A percentile compares a stretch with the other conserved stretches of the same genome.
These are phyloP conservation scores for Lottia gigantea DNA, from an alignment of 2,888 invertebrate species.

Conservation along the genomic window DNA sequence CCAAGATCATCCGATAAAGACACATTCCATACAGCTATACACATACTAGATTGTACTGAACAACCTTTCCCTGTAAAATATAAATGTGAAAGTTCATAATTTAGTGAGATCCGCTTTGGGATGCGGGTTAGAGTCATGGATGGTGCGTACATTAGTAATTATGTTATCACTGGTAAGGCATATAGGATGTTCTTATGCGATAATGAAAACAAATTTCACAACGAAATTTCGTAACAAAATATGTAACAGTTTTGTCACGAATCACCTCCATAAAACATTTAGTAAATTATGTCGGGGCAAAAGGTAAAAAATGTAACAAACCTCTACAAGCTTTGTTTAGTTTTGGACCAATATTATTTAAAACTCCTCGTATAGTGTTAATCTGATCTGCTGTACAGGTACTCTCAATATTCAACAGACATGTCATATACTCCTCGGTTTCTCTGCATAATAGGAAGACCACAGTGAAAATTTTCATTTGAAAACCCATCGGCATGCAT, in stretches of 20 bases:
- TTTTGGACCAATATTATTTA: not conserved
- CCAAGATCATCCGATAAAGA: not conserved
- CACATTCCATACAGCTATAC: constrained; percentile 1
- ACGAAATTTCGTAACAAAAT: too few species aligned
- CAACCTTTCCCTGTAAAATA: not conserved
- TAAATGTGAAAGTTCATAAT: not conserved
- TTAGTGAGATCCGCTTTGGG: too few species aligned
- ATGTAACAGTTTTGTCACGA: too few species aligned
- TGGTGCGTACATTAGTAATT: too few species aligned
- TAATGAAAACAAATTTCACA: too few species aligned
- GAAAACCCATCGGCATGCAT: too few species aligned
- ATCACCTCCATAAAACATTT: too few species aligned
- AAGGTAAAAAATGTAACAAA: not conserved
- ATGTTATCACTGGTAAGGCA: too few species aligned
- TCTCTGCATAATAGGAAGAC: not conserved
- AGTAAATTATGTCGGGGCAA: too few species aligned
- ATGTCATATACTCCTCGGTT: not conserved
- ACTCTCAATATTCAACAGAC: constrained; percentile 3
- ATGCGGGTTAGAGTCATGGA: too few species aligned
- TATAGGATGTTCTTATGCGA: too few species aligned
- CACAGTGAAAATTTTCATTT: too few species aligned
- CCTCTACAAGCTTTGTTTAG: not conserved
- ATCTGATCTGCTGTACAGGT: not conserved
- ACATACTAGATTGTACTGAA: not conserved
- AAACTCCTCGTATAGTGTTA: not conserved